phyloP scores from a whole-genome alignment of 2,113 vertebrate genomes.

The Sus scrofa region DNA sequence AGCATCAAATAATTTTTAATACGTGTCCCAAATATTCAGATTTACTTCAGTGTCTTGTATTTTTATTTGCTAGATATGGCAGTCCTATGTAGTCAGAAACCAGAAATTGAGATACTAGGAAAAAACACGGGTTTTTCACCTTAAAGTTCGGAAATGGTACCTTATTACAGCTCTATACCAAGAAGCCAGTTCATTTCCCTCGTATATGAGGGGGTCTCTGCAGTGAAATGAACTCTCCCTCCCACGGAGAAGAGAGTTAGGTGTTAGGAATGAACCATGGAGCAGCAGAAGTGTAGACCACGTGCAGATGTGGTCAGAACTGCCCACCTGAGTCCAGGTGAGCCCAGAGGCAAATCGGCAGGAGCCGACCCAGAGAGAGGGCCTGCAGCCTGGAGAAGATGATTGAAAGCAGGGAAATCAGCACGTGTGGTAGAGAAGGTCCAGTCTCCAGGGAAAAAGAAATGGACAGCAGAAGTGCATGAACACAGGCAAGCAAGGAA shows the following conservation, averaged over 20 bases:
- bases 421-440: neutral
- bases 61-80: conserved; percentile 1
- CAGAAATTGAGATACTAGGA: conserved; percentile 16
- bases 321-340: no score
- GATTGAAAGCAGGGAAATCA: neutral
- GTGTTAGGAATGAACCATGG: neutral
- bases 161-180: neutral
- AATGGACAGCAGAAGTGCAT: neutral
- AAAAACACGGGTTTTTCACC: neutral
- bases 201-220: neutral
- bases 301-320: neutral
- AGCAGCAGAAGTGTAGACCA: neutral
- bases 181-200: neutral
- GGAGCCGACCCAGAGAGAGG: neutral
- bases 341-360: neutral
- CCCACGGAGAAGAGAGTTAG: neutral
- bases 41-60: neutral
- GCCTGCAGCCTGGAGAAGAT: neutral
- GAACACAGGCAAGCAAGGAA: neutral
- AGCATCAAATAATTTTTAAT: neutral
- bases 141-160: neutral
- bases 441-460: neutral
- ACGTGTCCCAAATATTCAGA: neutral
- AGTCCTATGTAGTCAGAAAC: neutral
- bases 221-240: neutral